Conservation (phyloP, 2,797 vertebrate genomes). For the Cyclopterus lumpus region DNA sequence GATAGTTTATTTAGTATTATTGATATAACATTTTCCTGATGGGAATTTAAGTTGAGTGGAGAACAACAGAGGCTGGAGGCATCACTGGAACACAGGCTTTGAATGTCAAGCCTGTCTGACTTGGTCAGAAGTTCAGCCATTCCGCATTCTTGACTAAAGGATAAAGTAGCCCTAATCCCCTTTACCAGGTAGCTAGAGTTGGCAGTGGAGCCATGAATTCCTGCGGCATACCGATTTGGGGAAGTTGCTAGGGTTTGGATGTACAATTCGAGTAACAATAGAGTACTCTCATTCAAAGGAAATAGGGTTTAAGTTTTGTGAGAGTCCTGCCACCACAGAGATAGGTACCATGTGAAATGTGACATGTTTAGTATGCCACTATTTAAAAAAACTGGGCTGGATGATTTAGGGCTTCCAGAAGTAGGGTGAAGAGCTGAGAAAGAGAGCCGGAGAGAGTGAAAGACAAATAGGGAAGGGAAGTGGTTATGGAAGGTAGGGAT, state of each 20-base stretch:
- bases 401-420: constrained; percentile 39
- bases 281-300: constrained; percentile 79
- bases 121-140: constrained; percentile 86
- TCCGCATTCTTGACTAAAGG: constrained; percentile 89
- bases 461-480: constrained; percentile 12
- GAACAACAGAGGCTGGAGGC: constrained; percentile 55
- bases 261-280: constrained; percentile 81
- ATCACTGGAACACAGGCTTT: constrained; percentile 69
- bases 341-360: constrained; percentile 78
- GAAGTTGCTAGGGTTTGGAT: constrained; percentile 84
- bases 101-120: constrained; percentile 80
- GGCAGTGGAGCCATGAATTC: constrained; percentile 87
- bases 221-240: constrained; percentile 88
- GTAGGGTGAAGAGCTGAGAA: constrained; percentile 32
- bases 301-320: constrained; percentile 83
- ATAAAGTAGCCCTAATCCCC: constrained; percentile 91
- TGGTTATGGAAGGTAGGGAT: constrained; percentile 42
- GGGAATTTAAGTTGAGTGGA: constrained; percentile 39
- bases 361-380: constrained; percentile 62
- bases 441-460: constrained; percentile 9
- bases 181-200: constrained; percentile 88
- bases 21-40: constrained; percentile 52
- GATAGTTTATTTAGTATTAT: constrained; percentile 38
- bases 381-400: constrained; percentile 36
- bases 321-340: constrained; percentile 74